Evolutionary conservation across 2,888 invertebrate genomes (phyloP), one percentile per base, ranked within the genome.

Genomic region (Drosophila ochracea): DNA sequence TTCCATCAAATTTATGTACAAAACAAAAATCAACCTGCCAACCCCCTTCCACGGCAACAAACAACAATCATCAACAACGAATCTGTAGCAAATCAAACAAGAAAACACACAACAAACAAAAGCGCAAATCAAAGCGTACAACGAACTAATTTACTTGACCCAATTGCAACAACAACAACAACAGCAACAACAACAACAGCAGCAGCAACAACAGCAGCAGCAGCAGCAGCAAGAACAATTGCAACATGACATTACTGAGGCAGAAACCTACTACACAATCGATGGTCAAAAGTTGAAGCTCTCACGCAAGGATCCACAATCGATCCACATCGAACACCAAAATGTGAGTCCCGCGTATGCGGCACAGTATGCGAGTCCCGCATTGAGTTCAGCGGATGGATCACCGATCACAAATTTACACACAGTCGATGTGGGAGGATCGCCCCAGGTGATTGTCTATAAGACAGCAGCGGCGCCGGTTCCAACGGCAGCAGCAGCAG

Each of bases 41-140:
- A 82, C 63, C 66, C 35, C 43, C 37, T 70, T 74, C 69, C 78
- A 58, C 37, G 64, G 66, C 82, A 67, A 68, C 70, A 55, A 59
- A 66, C 68, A 55, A 59, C 72, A 52, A 58, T 47, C 60, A 59
- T 49, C 72, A 47, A 62, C 71, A 39, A 47, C 55, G 58, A 68
- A 78, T 80, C 53, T 82, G 65, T 75, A 92, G 92, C 92, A 92
- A 91, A 91, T 92, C 81, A 92, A 92, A 83, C 92, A 92, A 91
- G 92, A 92, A 92, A 89, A 78, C 63, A 82, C 84, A 80, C 84
- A 96, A 82, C 96, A 96, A 93, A 96, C 96, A 73, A 97, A 97
- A 94, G 96, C 96, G 80, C 96, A 96, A 94, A 95, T 96, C 83
- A 97, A 97, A 94, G 95, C 96, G 85, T 97, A 97, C 93, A 96